Percentiles rank a stretch among this genome's conserved stretches.
phyloP scores from a whole-genome alignment of 2,113 vertebrate species.

The Chaetura pelagica region DNA sequence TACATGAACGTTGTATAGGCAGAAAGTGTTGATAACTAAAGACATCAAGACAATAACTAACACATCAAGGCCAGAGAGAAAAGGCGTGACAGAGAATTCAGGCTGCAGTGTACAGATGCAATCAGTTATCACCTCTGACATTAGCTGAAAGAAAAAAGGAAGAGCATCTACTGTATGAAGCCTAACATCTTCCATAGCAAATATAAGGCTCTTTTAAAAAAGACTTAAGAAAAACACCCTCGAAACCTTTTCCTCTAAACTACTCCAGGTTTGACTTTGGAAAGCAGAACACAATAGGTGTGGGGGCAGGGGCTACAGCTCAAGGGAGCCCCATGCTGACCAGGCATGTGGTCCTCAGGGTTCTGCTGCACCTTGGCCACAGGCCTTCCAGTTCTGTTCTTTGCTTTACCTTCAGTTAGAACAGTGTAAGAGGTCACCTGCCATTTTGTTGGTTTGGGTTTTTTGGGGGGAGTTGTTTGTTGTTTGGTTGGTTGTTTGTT shows the following conservation, averaged over 20 bases:
- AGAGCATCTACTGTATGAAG: neutral
- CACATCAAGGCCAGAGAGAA: neutral
- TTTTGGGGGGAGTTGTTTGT: too few species aligned
- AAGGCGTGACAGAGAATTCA: neutral
- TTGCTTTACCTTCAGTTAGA: too few species aligned
- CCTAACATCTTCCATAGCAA: neutral
- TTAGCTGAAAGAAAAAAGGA: neutral
- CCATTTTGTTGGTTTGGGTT: too few species aligned
- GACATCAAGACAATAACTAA: neutral
- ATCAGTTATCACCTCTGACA: neutral
- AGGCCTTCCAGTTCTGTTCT: too few species aligned
- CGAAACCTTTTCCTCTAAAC: neutral
- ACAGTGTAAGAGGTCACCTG: too few species aligned
- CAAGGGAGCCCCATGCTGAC: too few species aligned
- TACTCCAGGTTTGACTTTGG: neutral
- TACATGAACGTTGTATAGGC: neutral
- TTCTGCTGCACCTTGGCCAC: too few species aligned
- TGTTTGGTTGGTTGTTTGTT: too few species aligned
- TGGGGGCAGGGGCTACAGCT: too few species aligned
- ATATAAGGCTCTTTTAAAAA: neutral
- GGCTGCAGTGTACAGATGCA: neutral
- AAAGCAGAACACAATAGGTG: too few species aligned
- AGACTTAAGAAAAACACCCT: neutral
- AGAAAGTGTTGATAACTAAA: neutral
- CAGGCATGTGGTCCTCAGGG: too few species aligned